Conservation (phyloP, 2,888 invertebrate species). For the Agrochola lychnidis region DNA sequence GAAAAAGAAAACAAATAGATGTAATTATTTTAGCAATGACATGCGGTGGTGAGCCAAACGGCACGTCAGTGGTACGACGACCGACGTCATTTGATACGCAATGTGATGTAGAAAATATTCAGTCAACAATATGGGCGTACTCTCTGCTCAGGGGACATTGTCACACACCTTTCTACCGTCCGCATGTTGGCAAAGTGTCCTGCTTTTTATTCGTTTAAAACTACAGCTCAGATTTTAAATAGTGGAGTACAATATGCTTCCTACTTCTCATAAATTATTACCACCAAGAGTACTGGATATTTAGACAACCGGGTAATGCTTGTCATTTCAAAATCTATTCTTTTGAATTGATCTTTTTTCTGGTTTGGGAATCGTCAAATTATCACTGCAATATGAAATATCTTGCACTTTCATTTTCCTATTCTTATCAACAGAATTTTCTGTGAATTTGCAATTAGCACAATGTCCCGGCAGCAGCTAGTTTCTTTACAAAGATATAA, state of each 20-base stretch:
- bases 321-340: not conserved
- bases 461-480: conserved; percentile 11
- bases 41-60: conserved; percentile 57
- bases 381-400: not conserved
- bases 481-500: conserved; percentile 35
- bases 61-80: conserved; percentile 60
- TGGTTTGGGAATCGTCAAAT: not conserved
- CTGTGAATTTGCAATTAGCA: conserved; percentile 28
- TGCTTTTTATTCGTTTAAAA: conserved; percentile 35
- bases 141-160: conserved; percentile 59
- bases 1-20: conserved; percentile 59
- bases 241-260: conserved; percentile 12
- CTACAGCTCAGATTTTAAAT: conserved; percentile 18
- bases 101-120: conserved; percentile 62
- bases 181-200: conserved; percentile 52
- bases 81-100: conserved; percentile 64
- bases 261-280: conserved; percentile 1
- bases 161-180: conserved; percentile 59
- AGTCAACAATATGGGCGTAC: conserved; percentile 64
- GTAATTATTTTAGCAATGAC: conserved; percentile 62
- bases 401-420: conserved; percentile 5
- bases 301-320: not conserved
- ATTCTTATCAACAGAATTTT: conserved; percentile 13
- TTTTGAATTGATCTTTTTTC: not conserved
- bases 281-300: not conserved